Base-by-base conservation (phyloP, 2,888 invertebrate genomes). In the Schrankia costaestrigalis region DNA sequence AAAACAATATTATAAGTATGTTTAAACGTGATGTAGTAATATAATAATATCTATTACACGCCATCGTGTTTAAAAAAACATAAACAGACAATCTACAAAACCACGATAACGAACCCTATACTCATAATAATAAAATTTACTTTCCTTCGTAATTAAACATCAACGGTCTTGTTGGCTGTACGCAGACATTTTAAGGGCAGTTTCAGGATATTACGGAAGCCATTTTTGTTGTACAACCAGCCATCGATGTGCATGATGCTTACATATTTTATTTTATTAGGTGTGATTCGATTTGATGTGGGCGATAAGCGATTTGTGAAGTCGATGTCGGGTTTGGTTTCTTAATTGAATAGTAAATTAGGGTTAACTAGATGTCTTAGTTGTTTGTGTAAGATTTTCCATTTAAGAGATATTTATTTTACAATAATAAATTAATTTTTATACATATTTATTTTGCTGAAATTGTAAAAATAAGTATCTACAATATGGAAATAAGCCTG, bases 81-180 rank as follows among this genome's bases (percentile, higher is more conserved):
- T n/a, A n/a, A n/a, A n/a, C n/a, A n/a, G n/a, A n/a, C n/a, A n/a
- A n/a, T n/a, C n/a, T n/a, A n/a, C n/a, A n/a, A n/a, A n/a, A n/a
- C n/a, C n/a, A n/a, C n/a, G n/a, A n/a, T n/a, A n/a, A n/a, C n/a
- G n/a, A n/a, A n/a, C n/a, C n/a, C 7, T 18, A n/a, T 7, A 18
- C 8, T 18, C n/a, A 2, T 21, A 5, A 21, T 10, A 4, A 9
- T n/a, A 8, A 21, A 21, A 9, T 7, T 21, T 1, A 22, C 17
- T 2, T 8, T 22, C 9, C 21, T 29, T 38, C 39, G 30, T 44
- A 21, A 42, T 53, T 38, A 14, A 25, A 27, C 10, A 13, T 31
- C 25, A 53, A 40, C 35, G 37, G 25, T n/a, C n/a, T 22, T 27
- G 32, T 33, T 22, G 21, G 12, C 10, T 22, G 15, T 28, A n/a